Evolutionary conservation across 2,797 vertebrate genomes (phyloP).

Genomic region (Hemitrygon akajei): DNA sequence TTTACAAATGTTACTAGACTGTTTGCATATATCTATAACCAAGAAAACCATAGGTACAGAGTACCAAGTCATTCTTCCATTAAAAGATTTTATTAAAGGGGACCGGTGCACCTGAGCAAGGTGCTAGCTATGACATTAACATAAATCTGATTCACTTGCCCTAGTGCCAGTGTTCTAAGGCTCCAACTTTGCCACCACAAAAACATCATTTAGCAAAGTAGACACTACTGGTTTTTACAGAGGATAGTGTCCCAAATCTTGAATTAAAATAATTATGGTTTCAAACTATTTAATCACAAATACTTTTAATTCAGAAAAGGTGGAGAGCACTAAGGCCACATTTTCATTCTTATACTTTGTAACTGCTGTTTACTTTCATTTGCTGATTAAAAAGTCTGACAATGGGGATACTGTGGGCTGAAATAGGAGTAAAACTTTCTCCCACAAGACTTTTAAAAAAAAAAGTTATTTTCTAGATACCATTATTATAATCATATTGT

Average conservation of each 20-base stretch:
- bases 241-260: neutral
- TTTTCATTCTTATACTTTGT: neutral
- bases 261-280: neutral
- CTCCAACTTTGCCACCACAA: neutral
- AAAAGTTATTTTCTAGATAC: neutral
- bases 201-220: neutral
- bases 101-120: neutral
- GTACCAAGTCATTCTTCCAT: neutral
- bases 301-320: neutral
- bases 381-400: neutral
- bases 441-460: neutral
- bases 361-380: neutral
- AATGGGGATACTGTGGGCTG: neutral
- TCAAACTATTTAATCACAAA: neutral
- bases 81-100: neutral
- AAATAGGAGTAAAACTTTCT: slow-evolving; percentile 6
- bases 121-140: neutral
- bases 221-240: neutral
- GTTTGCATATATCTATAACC: too few relatives aligned
- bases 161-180: neutral
- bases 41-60: neutral
- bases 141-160: neutral
- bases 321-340: neutral
- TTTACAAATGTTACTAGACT: neutral
- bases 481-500: slow-evolving; percentile 5